These are phyloP conservation scores for Prolemur simus DNA, from an alignment of 2,113 vertebrate species.

Conservation along the genomic window DNA sequence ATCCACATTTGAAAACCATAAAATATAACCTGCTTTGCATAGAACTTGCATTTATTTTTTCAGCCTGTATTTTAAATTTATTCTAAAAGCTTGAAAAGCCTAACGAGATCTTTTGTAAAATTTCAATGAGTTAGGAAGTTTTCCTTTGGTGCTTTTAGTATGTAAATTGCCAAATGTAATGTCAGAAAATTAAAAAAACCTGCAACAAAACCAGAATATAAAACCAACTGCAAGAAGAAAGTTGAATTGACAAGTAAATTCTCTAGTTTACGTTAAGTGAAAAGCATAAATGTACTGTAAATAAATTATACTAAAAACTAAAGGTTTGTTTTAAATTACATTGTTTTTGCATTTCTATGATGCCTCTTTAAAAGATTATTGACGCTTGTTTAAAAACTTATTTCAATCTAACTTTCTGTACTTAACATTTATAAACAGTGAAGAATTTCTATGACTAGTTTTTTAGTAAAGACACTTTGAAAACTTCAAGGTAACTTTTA, in stretches of 20 bases:
- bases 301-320: constrained; percentile 8
- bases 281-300: constrained; percentile 6
- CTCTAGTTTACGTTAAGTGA: neutral
- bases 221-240: neutral
- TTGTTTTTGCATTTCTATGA: neutral
- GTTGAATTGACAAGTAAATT: neutral
- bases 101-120: neutral
- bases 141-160: neutral
- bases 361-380: neutral
- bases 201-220: neutral
- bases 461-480: neutral
- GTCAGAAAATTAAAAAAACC: constrained; percentile 35
- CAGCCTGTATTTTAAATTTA: neutral
- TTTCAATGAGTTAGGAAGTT: neutral
- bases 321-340: constrained; percentile 26
- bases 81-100: neutral
- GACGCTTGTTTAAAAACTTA: neutral
- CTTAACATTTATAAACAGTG: neutral
- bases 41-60: neutral
- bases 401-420: neutral
- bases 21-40: constrained; percentile 18
- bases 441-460: neutral
- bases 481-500: neutral
- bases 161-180: neutral
- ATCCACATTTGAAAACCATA: neutral